Evolutionary conservation across 2,113 vertebrate species (phyloP).

Genomic region (Rafetus swinhoei): DNA sequence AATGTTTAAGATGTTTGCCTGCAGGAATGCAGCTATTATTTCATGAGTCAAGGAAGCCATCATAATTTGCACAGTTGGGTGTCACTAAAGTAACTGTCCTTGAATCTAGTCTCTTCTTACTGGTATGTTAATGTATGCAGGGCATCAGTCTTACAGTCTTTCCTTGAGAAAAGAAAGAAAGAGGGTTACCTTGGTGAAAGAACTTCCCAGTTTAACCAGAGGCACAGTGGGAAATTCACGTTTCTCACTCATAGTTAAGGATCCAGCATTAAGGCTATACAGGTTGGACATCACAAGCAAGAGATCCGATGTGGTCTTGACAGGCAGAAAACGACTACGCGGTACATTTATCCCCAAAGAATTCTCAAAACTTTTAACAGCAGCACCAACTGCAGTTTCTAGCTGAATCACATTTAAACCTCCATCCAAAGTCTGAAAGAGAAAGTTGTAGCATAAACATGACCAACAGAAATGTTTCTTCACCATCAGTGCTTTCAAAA

Average conservation of each 20-base stretch:
- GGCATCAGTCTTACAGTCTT: background rate
- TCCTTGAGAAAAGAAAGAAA: background rate
- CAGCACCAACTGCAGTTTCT: constrained; percentile 97
- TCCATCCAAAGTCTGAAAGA: constrained; percentile 91
- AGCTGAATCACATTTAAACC: constrained; percentile 97
- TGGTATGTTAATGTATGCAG: background rate
- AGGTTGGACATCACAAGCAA: constrained; percentile 99
- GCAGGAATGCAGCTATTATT: background rate
- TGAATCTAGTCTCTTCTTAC: background rate
- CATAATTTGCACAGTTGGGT: background rate
- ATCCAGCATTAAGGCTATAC: constrained; percentile 97
- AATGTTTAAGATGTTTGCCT: background rate
- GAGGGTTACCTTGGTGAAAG: constrained; percentile 93
- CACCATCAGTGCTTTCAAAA: accelerated
- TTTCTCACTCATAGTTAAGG: constrained; percentile 95
- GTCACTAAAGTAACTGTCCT: background rate
- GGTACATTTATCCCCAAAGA: constrained; percentile 97
- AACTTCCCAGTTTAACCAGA: constrained; percentile 97
- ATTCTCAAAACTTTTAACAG: constrained; percentile 97
- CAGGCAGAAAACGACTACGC: constrained; percentile 96
- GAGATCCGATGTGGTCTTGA: constrained; percentile 98
- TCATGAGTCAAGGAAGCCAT: background rate
- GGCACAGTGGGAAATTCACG: constrained; percentile 97
- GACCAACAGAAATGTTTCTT: accelerated
- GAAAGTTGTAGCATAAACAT: background rate